Percentiles rank a stretch among this genome's conserved stretches.
Evolutionary conservation across 2,888 invertebrate species (phyloP).

Genomic region (Aleiodes testaceus): DNA sequence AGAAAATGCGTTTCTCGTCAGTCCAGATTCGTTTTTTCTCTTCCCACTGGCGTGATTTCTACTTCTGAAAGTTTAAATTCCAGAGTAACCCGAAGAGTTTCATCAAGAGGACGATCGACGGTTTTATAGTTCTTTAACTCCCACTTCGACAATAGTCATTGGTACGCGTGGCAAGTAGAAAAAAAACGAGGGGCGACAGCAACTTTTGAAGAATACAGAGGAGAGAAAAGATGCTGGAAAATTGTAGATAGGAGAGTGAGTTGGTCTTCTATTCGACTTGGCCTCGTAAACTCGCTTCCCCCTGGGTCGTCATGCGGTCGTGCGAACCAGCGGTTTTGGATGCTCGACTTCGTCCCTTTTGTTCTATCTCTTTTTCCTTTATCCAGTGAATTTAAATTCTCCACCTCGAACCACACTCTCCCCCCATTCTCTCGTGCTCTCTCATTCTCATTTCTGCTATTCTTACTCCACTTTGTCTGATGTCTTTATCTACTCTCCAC

Average conservation of each 20-base stretch:
- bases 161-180: conserved; percentile 11
- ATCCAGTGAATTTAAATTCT: conserved; percentile 35
- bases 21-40: not conserved
- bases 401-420: conserved; percentile 10
- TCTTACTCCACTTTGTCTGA: conserved; percentile 33
- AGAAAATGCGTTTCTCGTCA: conserved; percentile 16
- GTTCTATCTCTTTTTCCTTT: conserved; percentile 4
- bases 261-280: conserved; percentile 47
- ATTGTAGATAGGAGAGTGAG: not conserved
- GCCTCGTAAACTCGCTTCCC: conserved; percentile 42
- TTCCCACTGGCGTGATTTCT: not conserved
- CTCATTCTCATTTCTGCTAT: not conserved
- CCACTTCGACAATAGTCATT: conserved; percentile 27
- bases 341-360: conserved; percentile 38
- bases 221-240: conserved; percentile 30
- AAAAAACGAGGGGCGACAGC: not conserved
- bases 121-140: conserved; percentile 35
- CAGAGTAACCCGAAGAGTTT: conserved; percentile 7
- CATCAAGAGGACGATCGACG: conserved; percentile 24
- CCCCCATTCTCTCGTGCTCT: not conserved
- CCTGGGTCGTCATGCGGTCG: conserved; percentile 20
- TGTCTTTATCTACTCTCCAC: conserved; percentile 29
- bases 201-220: conserved; percentile 12
- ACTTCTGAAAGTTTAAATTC: conserved; percentile 30
- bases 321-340: conserved; percentile 34